These are phyloP conservation scores for Metalampra italica DNA, from an alignment of 2,888 invertebrate species.

Conservation along the genomic window DNA sequence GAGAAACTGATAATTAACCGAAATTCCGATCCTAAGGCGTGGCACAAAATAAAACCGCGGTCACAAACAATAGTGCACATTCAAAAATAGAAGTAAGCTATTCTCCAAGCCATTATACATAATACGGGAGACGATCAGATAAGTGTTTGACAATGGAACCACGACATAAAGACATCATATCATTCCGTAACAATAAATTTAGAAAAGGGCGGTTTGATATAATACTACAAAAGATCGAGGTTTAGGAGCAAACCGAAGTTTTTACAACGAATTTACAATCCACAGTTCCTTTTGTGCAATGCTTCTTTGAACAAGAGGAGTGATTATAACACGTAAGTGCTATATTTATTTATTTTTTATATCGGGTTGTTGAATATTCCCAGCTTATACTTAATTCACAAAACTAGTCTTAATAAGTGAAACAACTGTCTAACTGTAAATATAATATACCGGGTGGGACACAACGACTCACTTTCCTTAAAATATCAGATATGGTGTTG, in stretches of 20 bases:
- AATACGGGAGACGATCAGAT: slow-evolving; percentile 70
- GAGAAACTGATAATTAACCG: background rate
- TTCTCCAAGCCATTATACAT: slow-evolving; percentile 52
- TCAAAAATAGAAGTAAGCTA: slow-evolving; percentile 33
- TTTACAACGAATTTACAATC: slow-evolving; percentile 54
- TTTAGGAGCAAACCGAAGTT: slow-evolving; percentile 51
- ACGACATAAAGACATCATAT: slow-evolving; percentile 76
- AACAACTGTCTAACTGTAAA: too few relatives aligned
- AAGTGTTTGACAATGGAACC: slow-evolving; percentile 66
- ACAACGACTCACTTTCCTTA: too few relatives aligned
- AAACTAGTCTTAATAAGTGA: too few relatives aligned
- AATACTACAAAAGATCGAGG: slow-evolving; percentile 62
- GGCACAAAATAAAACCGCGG: slow-evolving; percentile 9
- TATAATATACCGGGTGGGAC: too few relatives aligned
- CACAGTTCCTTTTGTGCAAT: slow-evolving; percentile 50
- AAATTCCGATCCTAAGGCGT: slow-evolving; percentile 8
- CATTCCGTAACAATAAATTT: slow-evolving; percentile 73
- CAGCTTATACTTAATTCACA: too few relatives aligned
- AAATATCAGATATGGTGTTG: too few relatives aligned
- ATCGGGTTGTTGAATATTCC: too few relatives aligned
- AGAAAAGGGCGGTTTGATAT: slow-evolving; percentile 67
- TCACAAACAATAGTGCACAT: slow-evolving; percentile 22
- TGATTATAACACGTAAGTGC: slow-evolving; percentile 66
- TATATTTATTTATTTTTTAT: too few relatives aligned
- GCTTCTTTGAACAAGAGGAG: slow-evolving; percentile 67